Base-by-base conservation (phyloP, 2,888 invertebrate species). In the Priocnemis perturbator region DNA sequence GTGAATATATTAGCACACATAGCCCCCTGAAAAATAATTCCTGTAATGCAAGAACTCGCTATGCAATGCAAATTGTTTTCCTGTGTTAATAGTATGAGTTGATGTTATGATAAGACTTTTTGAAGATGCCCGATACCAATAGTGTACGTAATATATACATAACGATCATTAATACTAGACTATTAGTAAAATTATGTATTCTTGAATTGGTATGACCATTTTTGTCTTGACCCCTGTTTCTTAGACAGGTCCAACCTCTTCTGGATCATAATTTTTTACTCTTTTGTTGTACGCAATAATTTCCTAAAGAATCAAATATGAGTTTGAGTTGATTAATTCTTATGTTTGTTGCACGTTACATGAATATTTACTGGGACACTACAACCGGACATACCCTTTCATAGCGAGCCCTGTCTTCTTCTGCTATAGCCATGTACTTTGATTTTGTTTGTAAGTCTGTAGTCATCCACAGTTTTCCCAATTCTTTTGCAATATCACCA, bases 401-500 rank as follows among this genome's bases (percentile, higher is more conserved):
- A 90, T 98, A 99, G 92, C 98, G 93, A 86, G 95, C 96, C 90
- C 98, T 98, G 89, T 98, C 98, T 87, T 96, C 95, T 84, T 97
- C 97, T 15, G 97, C 97, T 91, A 97, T 94, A 83, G 94, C 94
- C 90, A 98, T 98, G 89, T 96, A 98, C 90, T 96, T 97, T 82
- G 94, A 92, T 91, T 97, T 97, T 77, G 92, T 91, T 80, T 95
- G 95, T 5, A 96, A 93, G 77, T 94, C 94, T 75, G 95, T 95
- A 81, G 96, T 96, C 63, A 97, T 96, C 98, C 98, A 99, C 87
- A 96, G 93, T 88, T 96, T 93, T 64, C 98, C 98, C 79, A 98
- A 92, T 90, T 98, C 98, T 91, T 98, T 98, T 85, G 98, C 98
- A 83, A 98, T 95, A 84, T 98, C 98, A 21, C 98, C 98, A 86